Conservation (phyloP, 2,888 invertebrate genomes). For the Watsonalla cultraria region DNA sequence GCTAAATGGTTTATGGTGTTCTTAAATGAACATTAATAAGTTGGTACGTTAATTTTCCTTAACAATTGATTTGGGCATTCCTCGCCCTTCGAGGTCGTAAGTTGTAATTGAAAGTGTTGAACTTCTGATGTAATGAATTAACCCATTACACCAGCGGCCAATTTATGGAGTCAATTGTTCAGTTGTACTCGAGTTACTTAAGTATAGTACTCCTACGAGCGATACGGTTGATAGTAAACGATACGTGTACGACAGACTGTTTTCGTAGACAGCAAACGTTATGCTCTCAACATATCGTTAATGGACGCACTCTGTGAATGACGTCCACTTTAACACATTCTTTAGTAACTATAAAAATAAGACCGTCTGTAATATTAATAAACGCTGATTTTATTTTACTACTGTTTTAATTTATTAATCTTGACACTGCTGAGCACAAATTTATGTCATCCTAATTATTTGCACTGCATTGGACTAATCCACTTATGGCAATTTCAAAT, state of each 20-base stretch:
- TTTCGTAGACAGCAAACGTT: not conserved
- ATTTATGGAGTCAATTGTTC: slow-evolving; percentile 40
- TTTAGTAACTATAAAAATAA: too few relatives aligned
- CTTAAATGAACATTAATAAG: too few relatives aligned
- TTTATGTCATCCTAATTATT: too few relatives aligned
- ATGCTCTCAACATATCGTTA: not conserved
- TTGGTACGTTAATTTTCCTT: too few relatives aligned
- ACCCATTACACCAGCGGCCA: slow-evolving; percentile 51
- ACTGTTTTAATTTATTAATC: too few relatives aligned
- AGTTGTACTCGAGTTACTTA: slow-evolving; percentile 10
- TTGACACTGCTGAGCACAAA: too few relatives aligned
- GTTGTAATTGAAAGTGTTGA: slow-evolving; percentile 56
- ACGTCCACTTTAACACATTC: too few relatives aligned
- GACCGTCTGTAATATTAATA: too few relatives aligned
- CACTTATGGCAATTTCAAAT: too few relatives aligned
- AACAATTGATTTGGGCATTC: not conserved
- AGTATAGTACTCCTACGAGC: slow-evolving; percentile 13
- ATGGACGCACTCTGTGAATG: not conserved
- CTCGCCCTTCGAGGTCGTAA: slow-evolving; percentile 19
- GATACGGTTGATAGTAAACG: not conserved
- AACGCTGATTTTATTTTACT: too few relatives aligned
- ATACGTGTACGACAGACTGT: not conserved
- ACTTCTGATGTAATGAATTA: slow-evolving; percentile 64
- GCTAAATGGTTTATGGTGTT: too few relatives aligned
- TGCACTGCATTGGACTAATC: too few relatives aligned